These are phyloP conservation scores for Halesus radiatus DNA, from an alignment of 1,140 invertebrate species.

Conservation along the genomic window DNA sequence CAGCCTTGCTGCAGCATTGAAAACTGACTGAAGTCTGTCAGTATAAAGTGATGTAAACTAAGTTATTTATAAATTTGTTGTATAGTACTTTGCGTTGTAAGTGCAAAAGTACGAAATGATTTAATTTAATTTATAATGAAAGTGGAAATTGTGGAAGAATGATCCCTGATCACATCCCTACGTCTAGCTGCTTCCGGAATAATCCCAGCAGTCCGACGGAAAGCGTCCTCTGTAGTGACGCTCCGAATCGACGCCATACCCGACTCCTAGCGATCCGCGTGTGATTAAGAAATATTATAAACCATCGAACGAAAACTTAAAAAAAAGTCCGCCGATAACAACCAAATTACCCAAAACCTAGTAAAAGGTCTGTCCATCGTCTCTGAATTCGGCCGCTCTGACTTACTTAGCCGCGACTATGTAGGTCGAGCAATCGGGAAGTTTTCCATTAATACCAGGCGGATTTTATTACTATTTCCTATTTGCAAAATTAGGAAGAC, in stretches of 20 bases:
- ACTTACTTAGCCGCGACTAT: neutral
- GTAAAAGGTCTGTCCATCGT: neutral
- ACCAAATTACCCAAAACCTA: neutral
- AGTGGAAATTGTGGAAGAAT: too few species aligned
- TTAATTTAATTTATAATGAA: too few species aligned
- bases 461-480: conserved; percentile 14
- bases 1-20: too few species aligned
- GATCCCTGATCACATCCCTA: neutral
- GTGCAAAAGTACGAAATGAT: too few species aligned
- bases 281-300: neutral
- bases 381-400: neutral
- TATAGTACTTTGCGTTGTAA: too few species aligned
- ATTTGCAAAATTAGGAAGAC: neutral
- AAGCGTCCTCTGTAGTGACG: conserved; percentile 9
- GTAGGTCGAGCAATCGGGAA: conserved; percentile 23
- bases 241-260: neutral
- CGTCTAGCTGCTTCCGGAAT: conserved; percentile 34
- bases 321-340: neutral
- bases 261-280: conserved; percentile 9
- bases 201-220: conserved; percentile 25
- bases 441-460: neutral
- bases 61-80: too few species aligned
- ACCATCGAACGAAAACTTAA: neutral
- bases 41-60: too few species aligned
- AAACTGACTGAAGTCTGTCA: too few species aligned